Base-by-base conservation (phyloP, 1,140 invertebrate genomes). In the Megalopta genalis region DNA sequence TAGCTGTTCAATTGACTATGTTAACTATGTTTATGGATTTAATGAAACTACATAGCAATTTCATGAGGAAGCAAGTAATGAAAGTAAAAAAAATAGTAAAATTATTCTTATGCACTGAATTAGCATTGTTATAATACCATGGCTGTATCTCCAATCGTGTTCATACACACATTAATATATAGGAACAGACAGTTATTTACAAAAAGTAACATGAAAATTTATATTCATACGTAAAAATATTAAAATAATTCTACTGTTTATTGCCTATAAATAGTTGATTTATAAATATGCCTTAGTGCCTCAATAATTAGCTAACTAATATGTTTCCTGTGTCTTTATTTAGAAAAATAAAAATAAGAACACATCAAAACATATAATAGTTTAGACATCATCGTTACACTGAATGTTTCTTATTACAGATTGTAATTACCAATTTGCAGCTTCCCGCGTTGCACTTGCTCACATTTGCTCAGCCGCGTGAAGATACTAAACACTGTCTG, bases 401-500 rank as follows among this genome's bases (percentile, higher is more conserved):
- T 76, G 49, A 85, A 80, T 85, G 42, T 85, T 85, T 85, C 72
- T 85, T 82, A 84, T 85, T 85, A 65, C 83, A 85, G 82, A 85
- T 85, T 63, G 75, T 85, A 85, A 85, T 84, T 85, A 84, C 77
- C 82, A 71, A 85, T 85, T 84, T 66, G 72, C 83, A 84, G 77
- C 83, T 80, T 72, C 77, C 77, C 81, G 67, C 71, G 82, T 84
- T 80, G 81, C 77, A 84, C 68, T 85, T 76, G 77, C 77, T 85
- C 82, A 76, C 64, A 70, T 85, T 73, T 84, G 83, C 66, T 70
- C 77, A 64, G 63, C 82, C 77, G 79, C 69, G 72, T 69, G 80
- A 85, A 85, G 82, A 85, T 77, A 83, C 83, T 73, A 77, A 81
- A 81, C 82, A 85, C 77, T 77, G 77, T 80, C 59, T 83, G 59